Evolutionary conservation across 2,113 vertebrate species (phyloP).

Genomic region (Plecturocebus donacophilus): DNA sequence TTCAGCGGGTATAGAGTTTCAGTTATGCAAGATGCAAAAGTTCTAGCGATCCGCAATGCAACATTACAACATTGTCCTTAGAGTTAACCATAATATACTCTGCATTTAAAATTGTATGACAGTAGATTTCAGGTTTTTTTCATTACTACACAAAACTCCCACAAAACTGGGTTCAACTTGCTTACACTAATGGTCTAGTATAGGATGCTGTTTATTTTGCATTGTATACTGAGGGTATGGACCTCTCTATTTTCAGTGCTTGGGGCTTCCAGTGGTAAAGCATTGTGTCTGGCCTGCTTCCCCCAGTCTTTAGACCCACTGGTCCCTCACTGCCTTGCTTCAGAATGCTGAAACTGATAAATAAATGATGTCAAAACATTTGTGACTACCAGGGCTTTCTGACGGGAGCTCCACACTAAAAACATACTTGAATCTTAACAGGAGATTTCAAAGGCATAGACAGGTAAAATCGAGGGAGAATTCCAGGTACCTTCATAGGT

Average conservation of each 20-base stretch:
- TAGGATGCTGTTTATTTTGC: neutral
- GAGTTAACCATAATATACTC: too few species aligned
- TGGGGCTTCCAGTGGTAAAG: neutral
- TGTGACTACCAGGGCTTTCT: neutral
- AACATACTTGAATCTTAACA: neutral
- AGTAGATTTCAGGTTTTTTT: neutral
- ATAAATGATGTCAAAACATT: neutral
- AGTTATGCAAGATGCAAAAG: neutral
- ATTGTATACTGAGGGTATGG: neutral
- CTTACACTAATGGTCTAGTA: neutral
- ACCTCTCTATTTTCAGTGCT: neutral
- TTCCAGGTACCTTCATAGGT: neutral
- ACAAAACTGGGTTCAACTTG: neutral
- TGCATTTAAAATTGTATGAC: neutral
- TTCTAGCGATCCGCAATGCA: neutral
- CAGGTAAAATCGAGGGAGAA: neutral
- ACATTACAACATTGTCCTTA: neutral
- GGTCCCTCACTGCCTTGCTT: neutral
- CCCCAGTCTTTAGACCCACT: neutral
- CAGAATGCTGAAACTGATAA: neutral
- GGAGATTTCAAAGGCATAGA: neutral
- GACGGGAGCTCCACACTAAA: neutral
- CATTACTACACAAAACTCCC: neutral
- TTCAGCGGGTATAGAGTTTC: neutral
- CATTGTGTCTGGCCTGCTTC: neutral